A percentile compares a stretch with the other conserved stretches of the same genome.
These are phyloP conservation scores for Neuroterus valhalla DNA, from an alignment of 1,140 invertebrate species.

Conservation along the genomic window DNA sequence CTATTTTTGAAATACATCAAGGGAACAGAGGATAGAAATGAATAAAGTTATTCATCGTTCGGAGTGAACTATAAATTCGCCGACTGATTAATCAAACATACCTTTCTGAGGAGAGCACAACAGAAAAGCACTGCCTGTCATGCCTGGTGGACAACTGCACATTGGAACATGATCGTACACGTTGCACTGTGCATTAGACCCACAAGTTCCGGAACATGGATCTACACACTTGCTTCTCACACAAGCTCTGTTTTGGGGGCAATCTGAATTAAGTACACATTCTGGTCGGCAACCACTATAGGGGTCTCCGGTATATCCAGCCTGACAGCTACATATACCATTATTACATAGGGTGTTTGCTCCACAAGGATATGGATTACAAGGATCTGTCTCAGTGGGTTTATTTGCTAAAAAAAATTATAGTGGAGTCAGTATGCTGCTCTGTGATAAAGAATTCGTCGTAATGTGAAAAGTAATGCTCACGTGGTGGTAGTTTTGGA, in stretches of 20 bases:
- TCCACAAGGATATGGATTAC: constrained; percentile 74
- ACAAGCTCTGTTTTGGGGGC: constrained; percentile 79
- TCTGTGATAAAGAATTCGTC: not conserved
- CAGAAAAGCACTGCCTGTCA: constrained; percentile 79
- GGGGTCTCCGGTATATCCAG: constrained; percentile 84
- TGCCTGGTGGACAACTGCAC: constrained; percentile 78
- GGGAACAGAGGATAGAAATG: constrained; percentile 52
- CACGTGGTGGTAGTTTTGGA: constrained; percentile 59
- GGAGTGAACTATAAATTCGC: not conserved
- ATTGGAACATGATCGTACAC: constrained; percentile 80
- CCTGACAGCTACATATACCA: constrained; percentile 79
- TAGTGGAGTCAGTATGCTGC: not conserved
- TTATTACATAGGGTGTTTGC: constrained; percentile 76
- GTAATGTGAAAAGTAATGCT: constrained; percentile 47
- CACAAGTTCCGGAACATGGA: constrained; percentile 81
- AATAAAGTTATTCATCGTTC: not conserved
- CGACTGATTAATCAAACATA: not conserved
- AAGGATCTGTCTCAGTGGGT: constrained; percentile 44
- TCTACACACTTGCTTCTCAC: constrained; percentile 80
- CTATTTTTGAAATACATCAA: constrained; percentile 35
- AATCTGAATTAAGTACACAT: constrained; percentile 82
- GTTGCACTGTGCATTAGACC: constrained; percentile 80
- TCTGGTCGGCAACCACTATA: constrained; percentile 84
- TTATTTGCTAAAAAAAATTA: not conserved
- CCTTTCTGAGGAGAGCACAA: constrained; percentile 3